Conservation (phyloP, 1,140 invertebrate genomes). For the Aphelenchoides besseyi region DNA sequence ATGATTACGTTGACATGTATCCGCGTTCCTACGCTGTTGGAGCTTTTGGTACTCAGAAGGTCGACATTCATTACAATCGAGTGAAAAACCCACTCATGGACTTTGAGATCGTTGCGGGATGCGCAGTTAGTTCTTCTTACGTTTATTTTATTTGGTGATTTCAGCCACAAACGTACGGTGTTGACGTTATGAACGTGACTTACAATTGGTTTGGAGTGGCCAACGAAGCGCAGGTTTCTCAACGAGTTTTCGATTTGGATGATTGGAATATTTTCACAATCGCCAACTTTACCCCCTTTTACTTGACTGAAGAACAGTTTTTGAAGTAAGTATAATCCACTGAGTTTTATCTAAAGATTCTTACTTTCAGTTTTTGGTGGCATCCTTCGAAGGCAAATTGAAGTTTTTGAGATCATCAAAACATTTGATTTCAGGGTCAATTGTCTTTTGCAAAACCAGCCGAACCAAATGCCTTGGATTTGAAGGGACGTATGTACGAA, state of each 20-base stretch:
- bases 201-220: conserved; percentile 94
- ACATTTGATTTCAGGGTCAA: conserved; percentile 47
- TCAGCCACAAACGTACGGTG: conserved; percentile 68
- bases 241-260: conserved; percentile 95
- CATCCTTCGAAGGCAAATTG: conserved; percentile 64
- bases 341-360: neutral
- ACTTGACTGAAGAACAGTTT: conserved; percentile 67
- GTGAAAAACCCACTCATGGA: conserved; percentile 79
- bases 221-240: conserved; percentile 67
- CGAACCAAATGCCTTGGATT: conserved; percentile 58
- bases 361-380: conserved; percentile 65
- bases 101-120: conserved; percentile 86
- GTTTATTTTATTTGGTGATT: conserved; percentile 29
- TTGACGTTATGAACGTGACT: conserved; percentile 80
- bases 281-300: conserved; percentile 81
- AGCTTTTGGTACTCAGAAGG: conserved; percentile 88
- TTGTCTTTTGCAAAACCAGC: conserved; percentile 54
- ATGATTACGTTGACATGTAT: conserved; percentile 63
- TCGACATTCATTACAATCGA: conserved; percentile 82
- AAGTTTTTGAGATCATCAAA: neutral
- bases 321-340: conserved; percentile 64
- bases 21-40: conserved; percentile 79
- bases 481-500: conserved; percentile 79
- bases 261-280: conserved; percentile 98
- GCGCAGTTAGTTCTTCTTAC: conserved; percentile 40